These are phyloP conservation scores for Acanthosepion esculentum DNA, from an alignment of 2,888 invertebrate genomes.

Conservation along the genomic window DNA sequence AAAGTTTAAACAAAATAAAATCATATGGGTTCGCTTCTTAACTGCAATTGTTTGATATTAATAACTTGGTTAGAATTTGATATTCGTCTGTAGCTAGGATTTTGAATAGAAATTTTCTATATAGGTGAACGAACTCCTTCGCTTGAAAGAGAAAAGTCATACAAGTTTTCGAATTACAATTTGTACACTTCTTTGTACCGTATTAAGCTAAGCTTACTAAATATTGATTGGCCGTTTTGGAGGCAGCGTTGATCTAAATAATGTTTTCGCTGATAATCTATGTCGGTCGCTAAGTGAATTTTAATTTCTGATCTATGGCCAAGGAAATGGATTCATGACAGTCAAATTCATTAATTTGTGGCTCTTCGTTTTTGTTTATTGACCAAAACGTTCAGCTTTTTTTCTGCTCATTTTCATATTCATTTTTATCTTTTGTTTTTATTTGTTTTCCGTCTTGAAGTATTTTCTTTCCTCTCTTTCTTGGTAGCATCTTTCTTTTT, in stretches of 20 bases:
- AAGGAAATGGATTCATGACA: constrained; percentile 20
- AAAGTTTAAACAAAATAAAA: too few relatives aligned
- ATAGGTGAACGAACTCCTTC: too few relatives aligned
- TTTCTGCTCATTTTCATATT: background rate
- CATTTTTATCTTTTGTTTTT: background rate
- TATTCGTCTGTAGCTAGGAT: too few relatives aligned
- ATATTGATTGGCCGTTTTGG: background rate
- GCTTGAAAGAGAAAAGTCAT: too few relatives aligned
- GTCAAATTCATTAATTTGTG: constrained; percentile 33
- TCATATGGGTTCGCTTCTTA: too few relatives aligned
- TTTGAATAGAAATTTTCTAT: too few relatives aligned
- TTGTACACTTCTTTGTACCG: too few relatives aligned
- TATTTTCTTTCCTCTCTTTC: background rate
- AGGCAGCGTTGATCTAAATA: background rate
- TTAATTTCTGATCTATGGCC: constrained; percentile 33
- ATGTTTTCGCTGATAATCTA: background rate
- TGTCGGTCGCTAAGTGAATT: background rate
- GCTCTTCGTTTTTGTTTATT: constrained; percentile 6
- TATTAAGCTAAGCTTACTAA: background rate
- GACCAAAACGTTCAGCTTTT: background rate
- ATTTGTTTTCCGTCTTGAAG: background rate
- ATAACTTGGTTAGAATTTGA: too few relatives aligned
- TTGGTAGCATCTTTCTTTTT: background rate
- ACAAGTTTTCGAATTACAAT: too few relatives aligned
- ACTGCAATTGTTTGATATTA: too few relatives aligned